Base-by-base conservation (phyloP, 2,888 invertebrate species). In the Polymixis flavicincta region DNA sequence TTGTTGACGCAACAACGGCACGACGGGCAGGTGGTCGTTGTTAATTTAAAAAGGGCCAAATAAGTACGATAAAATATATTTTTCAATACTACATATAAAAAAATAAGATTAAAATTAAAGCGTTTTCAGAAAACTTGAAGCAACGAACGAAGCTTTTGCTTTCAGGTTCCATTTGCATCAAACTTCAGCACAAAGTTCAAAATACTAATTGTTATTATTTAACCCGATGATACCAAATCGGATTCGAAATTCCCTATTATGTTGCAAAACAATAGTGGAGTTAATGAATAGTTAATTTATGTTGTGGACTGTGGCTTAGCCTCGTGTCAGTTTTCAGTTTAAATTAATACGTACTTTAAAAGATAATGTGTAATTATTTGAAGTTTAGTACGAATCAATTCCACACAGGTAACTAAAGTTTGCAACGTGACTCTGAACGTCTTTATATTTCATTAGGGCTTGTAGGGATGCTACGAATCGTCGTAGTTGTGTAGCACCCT, bases 401-500 rank as follows among this genome's bases (percentile, higher is more conserved):
- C 28, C 42, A 42, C n/a, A 25, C 25, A 25, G 6, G 13, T 19
- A n/a, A 55, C n/a, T 71, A 9, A 48, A 25, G 48, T 17, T 37
- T 48, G 17, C 22, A 22, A 71, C 25, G 25, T 22, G 45, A 52
- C 9, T 22, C 22, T 22, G 6, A 32, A 22, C 22, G 17, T 17
- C 9, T 50, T 22, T 32, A 17, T 22, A 28, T 45, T 32, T 13
- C 32, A 61, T 61, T 22, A 61, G 7, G n/a, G 45, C 61, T 19
- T 60, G 45, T 37, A 75, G 59, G 19, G 17, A 28, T 52, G 60
- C 32, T 65, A 78, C 48, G 42, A 42, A 11, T 22, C 25, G 55
- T 65, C 61, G 70, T n/a, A 14, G 48, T 55, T 25, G n/a, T 73
- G 63, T 73, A 65, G 50, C 65, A 80, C 19, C 74, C 64, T 32